Evolutionary conservation across 2,797 vertebrate species (phyloP), one percentile per base, ranked within the genome.

Genomic region (Graptemys geographica): DNA sequence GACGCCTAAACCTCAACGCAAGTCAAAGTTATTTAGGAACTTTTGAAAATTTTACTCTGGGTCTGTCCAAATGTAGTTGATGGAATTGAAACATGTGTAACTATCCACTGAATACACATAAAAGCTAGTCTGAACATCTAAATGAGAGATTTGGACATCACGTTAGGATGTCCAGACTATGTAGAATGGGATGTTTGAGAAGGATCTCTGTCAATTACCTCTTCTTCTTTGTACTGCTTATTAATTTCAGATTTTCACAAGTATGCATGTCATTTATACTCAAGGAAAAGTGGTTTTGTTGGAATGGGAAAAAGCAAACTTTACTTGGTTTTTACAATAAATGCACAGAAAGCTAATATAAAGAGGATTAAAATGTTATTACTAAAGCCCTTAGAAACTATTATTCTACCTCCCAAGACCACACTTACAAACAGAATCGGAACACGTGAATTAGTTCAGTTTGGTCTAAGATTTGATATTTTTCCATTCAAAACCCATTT

Each of bases 11-110:
- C n/a, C 65, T 37, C 65, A 69, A 21, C 11, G 15, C 59, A 62
- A 62, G 59, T 62, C 31, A 16, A 33, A 33, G 15, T 8, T 6
- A 33, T 90, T 91, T 49, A 97, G 84, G 76, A 92, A 86, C 57
- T 94, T 88, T 2, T 81, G 90, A 95, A 95, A 96, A 92, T 82
- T 65, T 88, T 93, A 47, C 57, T 86, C 16, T n/a, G 69, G 28
- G 92, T 89, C 81, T 87, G 19, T 56, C 86, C 84, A 47, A 62
- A 44, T 12, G 44, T 76, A 47, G 72, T 90, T 84, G 41, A 95
- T 44, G 53, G 83, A 89, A 89, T 25, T 86, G 83, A 55, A 95
- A 79, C 25, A 83, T 74, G 93, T 0, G 19, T 83, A 84, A 80
- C 91, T 90, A 92, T n/a, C 52, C 52, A 59, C 47, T 81, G 80